Conservation (phyloP, 2,797 vertebrate species). For the Crenuchus spilurus region DNA sequence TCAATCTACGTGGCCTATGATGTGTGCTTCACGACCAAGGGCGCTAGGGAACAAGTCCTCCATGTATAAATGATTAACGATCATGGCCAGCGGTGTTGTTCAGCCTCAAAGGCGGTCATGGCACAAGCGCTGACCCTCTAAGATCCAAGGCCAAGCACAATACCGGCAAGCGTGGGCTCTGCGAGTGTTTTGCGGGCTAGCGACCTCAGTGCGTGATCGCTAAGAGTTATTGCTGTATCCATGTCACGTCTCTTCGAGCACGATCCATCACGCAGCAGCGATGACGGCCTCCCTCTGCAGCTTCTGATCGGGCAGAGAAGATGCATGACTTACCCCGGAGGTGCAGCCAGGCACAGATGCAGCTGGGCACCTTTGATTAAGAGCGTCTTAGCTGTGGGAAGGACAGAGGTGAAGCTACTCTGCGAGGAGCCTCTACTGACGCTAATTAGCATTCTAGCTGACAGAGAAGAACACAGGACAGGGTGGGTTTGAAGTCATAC, state of each 20-base stretch:
- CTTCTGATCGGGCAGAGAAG: constrained; percentile 46
- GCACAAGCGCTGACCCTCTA: neutral
- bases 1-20: neutral
- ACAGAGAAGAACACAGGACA: constrained; percentile 49
- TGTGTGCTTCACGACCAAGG: neutral
- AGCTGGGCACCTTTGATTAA: constrained; percentile 71
- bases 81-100: neutral
- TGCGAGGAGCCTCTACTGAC: constrained; percentile 54
- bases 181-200: neutral
- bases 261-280: constrained; percentile 33
- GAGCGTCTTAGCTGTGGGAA: constrained; percentile 61
- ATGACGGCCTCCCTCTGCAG: constrained; percentile 45
- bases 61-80: constrained; percentile 20
- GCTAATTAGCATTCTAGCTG: constrained; percentile 68
- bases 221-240: neutral
- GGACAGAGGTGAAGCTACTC: constrained; percentile 60
- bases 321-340: constrained; percentile 69
- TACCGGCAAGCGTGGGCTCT: constrained; percentile 4
- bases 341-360: constrained; percentile 71
- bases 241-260: constrained; percentile 25
- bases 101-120: constrained; percentile 16
- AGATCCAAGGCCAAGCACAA: constrained; percentile 4
- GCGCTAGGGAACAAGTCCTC: neutral
- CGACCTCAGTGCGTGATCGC: neutral
- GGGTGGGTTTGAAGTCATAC: constrained; percentile 7